These are phyloP conservation scores for Dasyornis broadbenti DNA, from an alignment of 2,113 vertebrate genomes.

Conservation along the genomic window DNA sequence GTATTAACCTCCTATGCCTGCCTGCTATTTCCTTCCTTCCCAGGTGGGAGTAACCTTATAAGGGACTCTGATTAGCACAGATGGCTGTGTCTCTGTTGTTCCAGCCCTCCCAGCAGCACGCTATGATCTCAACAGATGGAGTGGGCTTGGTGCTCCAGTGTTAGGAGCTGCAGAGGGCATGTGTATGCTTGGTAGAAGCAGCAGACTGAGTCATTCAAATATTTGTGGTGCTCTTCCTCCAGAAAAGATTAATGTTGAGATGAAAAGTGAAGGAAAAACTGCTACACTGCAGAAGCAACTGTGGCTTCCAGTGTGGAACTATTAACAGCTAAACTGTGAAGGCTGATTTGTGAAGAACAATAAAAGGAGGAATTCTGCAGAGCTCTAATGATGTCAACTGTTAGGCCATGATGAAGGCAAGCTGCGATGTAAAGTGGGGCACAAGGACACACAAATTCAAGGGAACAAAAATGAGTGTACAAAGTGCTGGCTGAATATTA, in stretches of 20 bases:
- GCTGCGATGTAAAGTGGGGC: background rate
- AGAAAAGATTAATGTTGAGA: background rate
- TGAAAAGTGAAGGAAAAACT: background rate
- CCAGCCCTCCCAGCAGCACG: background rate
- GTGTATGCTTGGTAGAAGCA: background rate
- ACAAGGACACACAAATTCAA: background rate
- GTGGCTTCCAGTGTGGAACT: background rate
- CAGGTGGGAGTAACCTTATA: slow-evolving; percentile 11
- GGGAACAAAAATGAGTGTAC: background rate
- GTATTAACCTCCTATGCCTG: background rate
- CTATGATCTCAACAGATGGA: slow-evolving; percentile 31
- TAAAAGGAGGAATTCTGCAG: background rate
- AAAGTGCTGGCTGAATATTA: background rate
- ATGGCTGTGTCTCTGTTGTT: background rate
- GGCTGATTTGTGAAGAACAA: background rate
- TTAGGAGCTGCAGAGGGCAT: background rate
- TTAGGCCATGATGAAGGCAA: background rate
- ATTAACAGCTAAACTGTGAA: background rate
- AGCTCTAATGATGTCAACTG: background rate
- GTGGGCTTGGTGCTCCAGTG: background rate
- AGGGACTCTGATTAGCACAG: background rate
- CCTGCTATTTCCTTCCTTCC: background rate
- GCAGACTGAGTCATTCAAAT: background rate
- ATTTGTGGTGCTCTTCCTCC: background rate
- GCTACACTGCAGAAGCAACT: background rate